A percentile compares a stretch with the other conserved stretches of the same genome.
Conservation (phyloP, 1,140 invertebrate genomes). For the Parasteatoda tepidariorum region DNA sequence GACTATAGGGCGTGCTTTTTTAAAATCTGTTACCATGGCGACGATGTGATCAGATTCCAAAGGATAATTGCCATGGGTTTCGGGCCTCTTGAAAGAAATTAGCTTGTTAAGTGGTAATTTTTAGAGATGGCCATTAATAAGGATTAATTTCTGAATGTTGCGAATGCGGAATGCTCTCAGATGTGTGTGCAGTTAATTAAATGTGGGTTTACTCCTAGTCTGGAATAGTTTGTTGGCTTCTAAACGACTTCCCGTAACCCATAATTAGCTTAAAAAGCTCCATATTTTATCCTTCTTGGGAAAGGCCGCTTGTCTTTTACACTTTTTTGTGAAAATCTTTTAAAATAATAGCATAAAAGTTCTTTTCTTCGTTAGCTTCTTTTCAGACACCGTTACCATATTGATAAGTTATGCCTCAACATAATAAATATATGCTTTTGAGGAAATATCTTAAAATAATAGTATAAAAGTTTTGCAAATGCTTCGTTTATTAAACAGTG, state of each 20-base stretch:
- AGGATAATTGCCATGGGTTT: not conserved
- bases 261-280: constrained; percentile 13
- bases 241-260: constrained; percentile 1
- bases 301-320: too few species aligned
- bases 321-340: too few species aligned
- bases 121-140: constrained; percentile 33
- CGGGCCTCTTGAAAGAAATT: constrained; percentile 18
- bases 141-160: constrained; percentile 20
- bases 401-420: too few species aligned
- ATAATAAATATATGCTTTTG: too few species aligned
- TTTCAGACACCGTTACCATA: too few species aligned
- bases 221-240: not conserved
- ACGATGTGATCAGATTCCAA: constrained; percentile 9
- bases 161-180: constrained; percentile 8
- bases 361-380: too few species aligned
- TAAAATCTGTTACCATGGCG: constrained; percentile 6
- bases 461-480: too few species aligned
- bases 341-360: too few species aligned
- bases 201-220: constrained; percentile 11
- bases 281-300: too few species aligned
- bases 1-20: too few species aligned
- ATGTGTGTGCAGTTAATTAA: constrained; percentile 24
- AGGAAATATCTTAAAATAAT: too few species aligned
- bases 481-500: too few species aligned
- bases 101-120: constrained; percentile 30